Base-by-base conservation (phyloP, 1,140 invertebrate species). In the Solenopsis fugax region DNA sequence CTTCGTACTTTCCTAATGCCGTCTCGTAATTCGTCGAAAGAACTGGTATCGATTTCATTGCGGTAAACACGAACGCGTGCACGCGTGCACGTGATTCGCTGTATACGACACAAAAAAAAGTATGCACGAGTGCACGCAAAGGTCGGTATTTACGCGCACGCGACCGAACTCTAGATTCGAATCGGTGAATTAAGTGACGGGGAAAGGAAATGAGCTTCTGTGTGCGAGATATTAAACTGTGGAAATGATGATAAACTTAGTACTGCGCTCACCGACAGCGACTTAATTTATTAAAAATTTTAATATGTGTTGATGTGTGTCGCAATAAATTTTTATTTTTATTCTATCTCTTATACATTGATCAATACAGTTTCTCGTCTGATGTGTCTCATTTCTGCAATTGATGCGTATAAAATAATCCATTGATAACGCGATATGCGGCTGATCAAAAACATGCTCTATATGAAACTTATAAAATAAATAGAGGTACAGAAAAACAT, bases 1-100 rank as follows among this genome's bases (percentile, higher is more conserved):
- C 7, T 24, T 72, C 2, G 18, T 65, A 64, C 9, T 48, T 72
- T 45, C 21, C 3, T 41, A 13, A 9, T 62, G 41, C 69, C 48
- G 21, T 54, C 60, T 84, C 56, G 76, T 48, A 90, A 85, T 41
- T 81, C 77, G 75, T 71, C 45, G 67, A 75, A 71, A 71, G 60
- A 78, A 72, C 77, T 73, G 37, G 50, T 90, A 91, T 91, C 58
- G 90, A 91, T 91, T 91, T 89, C 87, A 62, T 60, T 91, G 85
- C 78, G 71, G 87, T 89, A 91, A 90, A 56, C 50, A 85, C 58
- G 65, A 72, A 64, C 37, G 77, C 80, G 67, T 89, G 67, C 21
- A 71, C 58, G 52, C 37, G 81, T 85, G n/a, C 50, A 24, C 72
- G 72, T 77, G 86, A 81, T 71, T 56, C 37, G 50, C 18, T 12